Conservation (phyloP, 1,140 invertebrate species). For the Thalassaphorura encarpata region DNA sequence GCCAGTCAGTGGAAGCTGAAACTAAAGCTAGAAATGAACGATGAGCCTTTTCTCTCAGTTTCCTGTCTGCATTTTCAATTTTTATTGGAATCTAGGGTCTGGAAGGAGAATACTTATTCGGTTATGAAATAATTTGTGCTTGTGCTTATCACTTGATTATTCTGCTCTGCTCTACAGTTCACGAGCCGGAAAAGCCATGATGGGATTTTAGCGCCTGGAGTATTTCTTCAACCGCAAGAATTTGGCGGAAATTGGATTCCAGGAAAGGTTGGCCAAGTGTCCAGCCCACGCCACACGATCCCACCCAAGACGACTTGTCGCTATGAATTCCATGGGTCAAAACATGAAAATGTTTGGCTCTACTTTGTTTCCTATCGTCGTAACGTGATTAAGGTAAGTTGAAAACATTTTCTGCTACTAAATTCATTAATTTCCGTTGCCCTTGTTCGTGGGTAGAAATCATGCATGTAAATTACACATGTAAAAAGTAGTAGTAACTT, state of each 20-base stretch:
- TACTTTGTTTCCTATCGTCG: conserved; percentile 67
- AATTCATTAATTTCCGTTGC: too few relatives aligned
- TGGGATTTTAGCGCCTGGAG: conserved; percentile 20
- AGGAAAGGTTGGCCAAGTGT: conserved; percentile 46
- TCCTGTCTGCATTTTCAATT: neutral
- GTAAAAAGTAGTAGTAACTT: too few relatives aligned
- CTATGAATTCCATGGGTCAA: conserved; percentile 67
- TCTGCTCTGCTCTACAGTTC: conserved; percentile 18
- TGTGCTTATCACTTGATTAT: neutral
- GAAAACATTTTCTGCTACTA: neutral
- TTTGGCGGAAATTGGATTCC: conserved; percentile 35
- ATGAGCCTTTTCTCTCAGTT: too few relatives aligned
- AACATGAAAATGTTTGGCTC: conserved; percentile 70
- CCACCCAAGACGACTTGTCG: conserved; percentile 75
- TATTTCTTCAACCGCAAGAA: conserved; percentile 38
- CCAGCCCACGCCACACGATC: conserved; percentile 68
- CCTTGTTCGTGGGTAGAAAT: too few relatives aligned
- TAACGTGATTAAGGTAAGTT: conserved; percentile 28
- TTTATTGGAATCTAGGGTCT: too few relatives aligned
- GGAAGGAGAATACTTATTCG: neutral
- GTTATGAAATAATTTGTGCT: neutral
- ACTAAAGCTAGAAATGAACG: too few relatives aligned
- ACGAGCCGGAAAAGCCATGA: conserved; percentile 45
- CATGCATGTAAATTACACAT: too few relatives aligned
- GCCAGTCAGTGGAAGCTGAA: too few relatives aligned